A percentile compares a stretch with the other conserved stretches of the same genome.
Conservation (phyloP, 2,113 vertebrate species). For the Pseudonaja textilis region DNA sequence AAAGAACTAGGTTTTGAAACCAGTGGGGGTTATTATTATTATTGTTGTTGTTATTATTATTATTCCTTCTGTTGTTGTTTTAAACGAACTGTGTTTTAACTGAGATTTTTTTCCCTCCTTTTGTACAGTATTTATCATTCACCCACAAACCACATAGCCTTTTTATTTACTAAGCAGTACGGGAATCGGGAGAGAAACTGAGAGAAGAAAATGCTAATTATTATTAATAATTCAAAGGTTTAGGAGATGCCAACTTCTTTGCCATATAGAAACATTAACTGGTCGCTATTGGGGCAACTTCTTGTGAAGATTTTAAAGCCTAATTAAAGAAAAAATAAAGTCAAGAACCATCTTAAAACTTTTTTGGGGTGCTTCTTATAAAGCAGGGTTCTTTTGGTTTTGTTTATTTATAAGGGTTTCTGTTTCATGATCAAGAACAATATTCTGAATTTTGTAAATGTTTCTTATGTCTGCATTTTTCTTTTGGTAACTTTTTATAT, state of each 20-base stretch:
- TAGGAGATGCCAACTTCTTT: constrained; percentile 74
- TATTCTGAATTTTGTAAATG: constrained; percentile 81
- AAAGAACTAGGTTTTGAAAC: constrained; percentile 68
- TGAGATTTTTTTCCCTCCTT: constrained; percentile 55
- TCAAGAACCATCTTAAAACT: constrained; percentile 50
- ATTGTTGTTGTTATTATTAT: not conserved
- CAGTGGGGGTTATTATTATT: constrained; percentile 19
- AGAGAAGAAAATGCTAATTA: not conserved
- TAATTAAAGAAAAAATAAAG: constrained; percentile 55
- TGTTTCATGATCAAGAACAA: constrained; percentile 54
- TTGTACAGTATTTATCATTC: constrained; percentile 85
- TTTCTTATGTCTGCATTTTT: constrained; percentile 78
- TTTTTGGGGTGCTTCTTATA: constrained; percentile 43
- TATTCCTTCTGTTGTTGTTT: constrained; percentile 66
- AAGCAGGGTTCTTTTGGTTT: not conserved
- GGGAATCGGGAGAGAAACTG: not conserved
- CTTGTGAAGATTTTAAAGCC: constrained; percentile 45
- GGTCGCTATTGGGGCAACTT: constrained; percentile 45
- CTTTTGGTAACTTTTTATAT: constrained; percentile 80
- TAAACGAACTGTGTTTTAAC: constrained; percentile 74
- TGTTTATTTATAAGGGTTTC: constrained; percentile 76
- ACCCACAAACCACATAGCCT: constrained; percentile 49
- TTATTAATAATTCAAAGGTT: constrained; percentile 31
- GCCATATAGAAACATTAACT: constrained; percentile 39
- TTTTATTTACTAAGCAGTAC: constrained; percentile 60